Evolutionary conservation across 2,888 invertebrate genomes (phyloP), one percentile per base, ranked within the genome.

Genomic region (Yponomeuta sedellus): DNA sequence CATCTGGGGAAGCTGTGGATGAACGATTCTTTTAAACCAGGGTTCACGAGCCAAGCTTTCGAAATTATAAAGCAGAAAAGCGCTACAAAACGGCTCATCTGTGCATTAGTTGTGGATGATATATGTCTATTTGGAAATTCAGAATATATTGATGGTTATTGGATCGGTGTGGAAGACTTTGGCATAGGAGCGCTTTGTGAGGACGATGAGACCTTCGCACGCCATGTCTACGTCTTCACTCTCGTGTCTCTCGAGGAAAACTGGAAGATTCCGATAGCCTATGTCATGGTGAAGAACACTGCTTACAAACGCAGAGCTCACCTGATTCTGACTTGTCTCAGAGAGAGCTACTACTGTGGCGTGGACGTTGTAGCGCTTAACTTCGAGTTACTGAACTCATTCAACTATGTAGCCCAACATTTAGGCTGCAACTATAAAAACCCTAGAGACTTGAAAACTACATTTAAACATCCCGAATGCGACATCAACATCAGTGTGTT

Each of bases 261-360:
- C 59, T 71, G 67, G 70, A 69, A 70, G 44, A n/a, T 71, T 2
- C 69, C 70, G 22, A 66, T 70, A 11, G 68, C 65, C 0, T 70
- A 70, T 28, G 69, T 71, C 64, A 64, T 67, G 11, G 61, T 66
- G 16, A 59, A 64, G 1, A 34, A 64, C 6, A 28, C 68, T 1
- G 57, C 64, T 19, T 66, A 67, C 2, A 67, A 68, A 62, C 65
- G 63, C 5, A 61, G 66, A 28, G 69, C 67, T 0, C 56, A 65
- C 34, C 64, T 68, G 19, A 67, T 69, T 8, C 61, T 52, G 22
- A 61, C 64, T 8, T 67, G 69, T 56, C 11, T 69, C 3, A 65
- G 65, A 4, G 57, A 68, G 11, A 67, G 68, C 12, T 44, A 66
- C 28, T 44, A 68, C 0, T 44, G 39, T 16, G 69, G 69, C 0